Base-by-base conservation (phyloP, 2,888 invertebrate genomes). In the Yponomeuta evonymella region DNA sequence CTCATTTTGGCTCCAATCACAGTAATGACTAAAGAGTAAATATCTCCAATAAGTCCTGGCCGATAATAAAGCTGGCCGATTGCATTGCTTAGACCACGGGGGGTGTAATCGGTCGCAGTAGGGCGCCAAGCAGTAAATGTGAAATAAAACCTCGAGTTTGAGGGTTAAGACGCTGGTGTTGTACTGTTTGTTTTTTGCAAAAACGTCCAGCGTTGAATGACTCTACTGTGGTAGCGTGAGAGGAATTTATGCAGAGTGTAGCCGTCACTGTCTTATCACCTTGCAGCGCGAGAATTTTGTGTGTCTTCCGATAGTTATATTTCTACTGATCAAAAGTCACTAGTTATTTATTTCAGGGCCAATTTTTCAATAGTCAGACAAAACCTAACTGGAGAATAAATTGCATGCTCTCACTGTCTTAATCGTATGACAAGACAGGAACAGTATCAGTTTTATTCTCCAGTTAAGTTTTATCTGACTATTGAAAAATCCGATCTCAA, bases 41-140 rank as follows among this genome's bases (percentile, higher is more conserved):
- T 30, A 65, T 65, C 30, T 65, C 65, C 65, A 65, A 65, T 65
- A 65, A 65, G 29, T 30, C 65, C 33, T 65, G 30, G 23, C 9
- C 15, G 67, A 69, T 69, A 58, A 69, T 69, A 69, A 69, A 69
- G 30, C 48, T 69, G 58, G 63, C 33, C 33, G 68, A 68, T 68
- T 30, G 51, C 29, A 63, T 70, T 63, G 70, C 63, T 48, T 69
- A 33, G 63, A 10, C 66, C 15, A 51, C 67, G 66, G 70, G 70
- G 70, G 70, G 70, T 23, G 30, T 67, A 64, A 70, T 70, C 64
- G 48, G 10, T 67, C 70, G n/a, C 70, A 67, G 70, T 67, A 66
- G 70, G 70, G 51, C 48, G 67, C 48, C 70, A 62, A 58, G 51
- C 51, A 58, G 51, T 58, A 58, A 58, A 36, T 43, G 51, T 43